Conservation (phyloP, 2,888 invertebrate species). For the Orchestes rusci region DNA sequence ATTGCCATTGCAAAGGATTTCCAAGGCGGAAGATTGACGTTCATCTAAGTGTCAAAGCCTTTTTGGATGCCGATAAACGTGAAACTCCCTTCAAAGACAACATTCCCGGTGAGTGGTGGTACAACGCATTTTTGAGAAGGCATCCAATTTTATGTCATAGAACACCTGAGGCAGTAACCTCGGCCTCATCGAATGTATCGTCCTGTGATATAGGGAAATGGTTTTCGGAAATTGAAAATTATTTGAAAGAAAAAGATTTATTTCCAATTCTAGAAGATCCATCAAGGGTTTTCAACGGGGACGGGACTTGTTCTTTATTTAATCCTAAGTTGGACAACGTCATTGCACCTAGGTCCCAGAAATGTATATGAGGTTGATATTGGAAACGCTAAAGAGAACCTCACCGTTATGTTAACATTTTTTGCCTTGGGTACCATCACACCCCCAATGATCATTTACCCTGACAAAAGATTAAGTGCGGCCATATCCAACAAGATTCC, state of each 20-base stretch:
- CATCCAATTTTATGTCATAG: background rate
- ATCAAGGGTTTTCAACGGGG: conserved; percentile 26
- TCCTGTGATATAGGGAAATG: background rate
- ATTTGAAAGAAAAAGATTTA: conserved; percentile 5
- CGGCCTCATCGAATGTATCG: conserved; percentile 11
- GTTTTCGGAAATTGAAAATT: background rate
- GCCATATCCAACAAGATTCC: conserved; percentile 10
- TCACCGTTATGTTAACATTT: conserved; percentile 20
- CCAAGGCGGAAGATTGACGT: conserved; percentile 29
- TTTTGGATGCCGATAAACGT: conserved; percentile 26
- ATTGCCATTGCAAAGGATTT: conserved; percentile 19
- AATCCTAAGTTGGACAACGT: conserved; percentile 12
- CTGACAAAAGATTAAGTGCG: conserved; percentile 28
- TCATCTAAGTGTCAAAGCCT: conserved; percentile 1
- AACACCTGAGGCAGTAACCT: conserved; percentile 11
- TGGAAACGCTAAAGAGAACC: conserved; percentile 4
- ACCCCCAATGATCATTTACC: conserved; percentile 29
- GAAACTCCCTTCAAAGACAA: background rate
- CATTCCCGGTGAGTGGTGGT: conserved; percentile 3
- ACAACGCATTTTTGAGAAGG: background rate
- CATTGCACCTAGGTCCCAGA: conserved; percentile 14
- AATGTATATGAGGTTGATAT: conserved; percentile 10
- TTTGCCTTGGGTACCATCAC: conserved; percentile 9
- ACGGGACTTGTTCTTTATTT: conserved; percentile 4
- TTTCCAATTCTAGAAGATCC: conserved; percentile 21